Evolutionary conservation across 2,113 vertebrate species (phyloP).

Genomic region (Lasiurus borealis): DNA sequence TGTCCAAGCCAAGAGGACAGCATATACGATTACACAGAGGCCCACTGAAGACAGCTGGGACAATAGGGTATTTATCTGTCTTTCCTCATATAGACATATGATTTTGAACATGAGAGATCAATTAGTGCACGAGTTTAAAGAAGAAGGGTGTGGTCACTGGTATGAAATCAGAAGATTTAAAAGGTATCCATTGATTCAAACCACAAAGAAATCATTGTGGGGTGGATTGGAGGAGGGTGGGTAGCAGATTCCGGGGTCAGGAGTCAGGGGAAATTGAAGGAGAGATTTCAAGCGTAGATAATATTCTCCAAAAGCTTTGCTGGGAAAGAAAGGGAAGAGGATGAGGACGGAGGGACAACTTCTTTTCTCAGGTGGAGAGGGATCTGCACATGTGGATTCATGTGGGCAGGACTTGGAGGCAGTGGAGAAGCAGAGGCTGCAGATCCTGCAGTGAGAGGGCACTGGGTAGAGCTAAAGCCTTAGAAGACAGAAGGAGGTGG

Average conservation of each 20-base stretch:
- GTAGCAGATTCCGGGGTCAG: neutral
- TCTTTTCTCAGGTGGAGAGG: neutral
- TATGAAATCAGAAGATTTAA: constrained; percentile 10
- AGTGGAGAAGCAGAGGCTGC: neutral
- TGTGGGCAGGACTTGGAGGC: neutral
- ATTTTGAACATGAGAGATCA: constrained; percentile 18
- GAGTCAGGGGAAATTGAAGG: neutral
- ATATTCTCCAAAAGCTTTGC: neutral
- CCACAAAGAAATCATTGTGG: neutral
- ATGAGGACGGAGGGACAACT: neutral
- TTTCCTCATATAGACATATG: neutral
- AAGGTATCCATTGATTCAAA: constrained; percentile 29
- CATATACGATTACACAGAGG: neutral
- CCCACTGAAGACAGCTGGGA: neutral
- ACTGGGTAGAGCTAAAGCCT: neutral
- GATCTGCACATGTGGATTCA: neutral
- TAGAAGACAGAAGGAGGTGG: neutral
- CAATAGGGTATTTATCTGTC: neutral
- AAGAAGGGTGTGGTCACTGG: neutral
- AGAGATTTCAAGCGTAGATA: neutral
- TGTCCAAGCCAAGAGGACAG: neutral
- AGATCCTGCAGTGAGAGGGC: neutral
- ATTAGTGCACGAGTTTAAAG: constrained; percentile 12
- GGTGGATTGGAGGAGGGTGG: neutral
- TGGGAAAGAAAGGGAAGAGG: neutral